Evolutionary conservation across 2,888 invertebrate genomes (phyloP).

Genomic region (Philhelius pedissequus): DNA sequence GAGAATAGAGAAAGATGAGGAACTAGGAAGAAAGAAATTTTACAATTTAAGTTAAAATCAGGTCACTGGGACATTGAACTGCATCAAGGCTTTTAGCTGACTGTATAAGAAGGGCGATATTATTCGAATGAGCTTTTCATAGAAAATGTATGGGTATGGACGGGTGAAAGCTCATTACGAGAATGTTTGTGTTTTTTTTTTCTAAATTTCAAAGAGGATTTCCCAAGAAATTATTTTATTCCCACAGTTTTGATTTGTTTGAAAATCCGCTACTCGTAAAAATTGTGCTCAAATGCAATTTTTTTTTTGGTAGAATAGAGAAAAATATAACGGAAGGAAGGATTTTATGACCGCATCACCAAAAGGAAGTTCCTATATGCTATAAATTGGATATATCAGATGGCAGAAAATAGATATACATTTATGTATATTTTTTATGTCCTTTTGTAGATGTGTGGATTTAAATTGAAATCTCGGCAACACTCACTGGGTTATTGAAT

Average conservation of each 20-base stretch:
- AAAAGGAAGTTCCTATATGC: background rate
- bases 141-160: constrained; percentile 35
- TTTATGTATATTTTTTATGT: background rate
- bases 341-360: constrained; percentile 3
- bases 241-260: background rate
- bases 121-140: constrained; percentile 52
- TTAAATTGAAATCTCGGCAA: constrained; percentile 18
- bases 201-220: background rate
- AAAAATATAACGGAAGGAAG: background rate
- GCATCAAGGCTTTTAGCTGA: constrained; percentile 34
- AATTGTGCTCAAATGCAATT: constrained; percentile 8
- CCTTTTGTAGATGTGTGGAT: background rate
- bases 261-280: constrained; percentile 10
- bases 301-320: background rate
- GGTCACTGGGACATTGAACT: constrained; percentile 62
- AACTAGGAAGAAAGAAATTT: constrained; percentile 2
- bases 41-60: constrained; percentile 40
- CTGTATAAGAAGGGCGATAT: constrained; percentile 35
- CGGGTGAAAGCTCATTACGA: constrained; percentile 46
- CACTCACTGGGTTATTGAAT: constrained; percentile 9
- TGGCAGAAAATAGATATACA: background rate
- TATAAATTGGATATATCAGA: background rate
- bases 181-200: background rate
- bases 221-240: constrained; percentile 8
- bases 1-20: background rate